These are phyloP conservation scores for Caenorhabditis sulstoni DNA, from an alignment of 2,888 invertebrate species.

Conservation along the genomic window DNA sequence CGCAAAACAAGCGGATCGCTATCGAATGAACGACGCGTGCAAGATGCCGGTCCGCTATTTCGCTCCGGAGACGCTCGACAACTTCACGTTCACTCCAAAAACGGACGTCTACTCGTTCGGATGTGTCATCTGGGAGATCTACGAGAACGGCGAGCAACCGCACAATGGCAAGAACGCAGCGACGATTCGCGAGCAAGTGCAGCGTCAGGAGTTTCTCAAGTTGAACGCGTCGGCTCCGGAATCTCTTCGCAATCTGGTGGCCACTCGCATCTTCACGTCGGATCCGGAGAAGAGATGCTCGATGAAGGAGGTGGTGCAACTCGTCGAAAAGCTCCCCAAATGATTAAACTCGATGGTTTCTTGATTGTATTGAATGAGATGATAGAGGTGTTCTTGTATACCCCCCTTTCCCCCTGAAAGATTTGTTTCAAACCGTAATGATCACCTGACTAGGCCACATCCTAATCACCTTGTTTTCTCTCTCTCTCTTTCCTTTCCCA, in stretches of 20 bases:
- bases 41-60: constrained; percentile 49
- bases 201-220: constrained; percentile 46
- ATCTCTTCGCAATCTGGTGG: constrained; percentile 25
- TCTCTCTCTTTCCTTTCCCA: too few relatives aligned
- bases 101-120: constrained; percentile 60
- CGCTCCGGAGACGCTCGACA: constrained; percentile 55
- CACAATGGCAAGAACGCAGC: constrained; percentile 54
- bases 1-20: constrained; percentile 30
- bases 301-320: constrained; percentile 36
- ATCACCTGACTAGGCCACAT: too few relatives aligned
- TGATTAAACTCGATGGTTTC: too few relatives aligned
- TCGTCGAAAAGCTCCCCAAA: too few relatives aligned
- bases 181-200: constrained; percentile 36
- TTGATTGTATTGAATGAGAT: too few relatives aligned
- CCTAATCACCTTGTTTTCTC: too few relatives aligned
- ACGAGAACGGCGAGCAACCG: constrained; percentile 45
- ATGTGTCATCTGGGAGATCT: constrained; percentile 61
- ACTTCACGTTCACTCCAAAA: constrained; percentile 48
- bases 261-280: constrained; percentile 41
- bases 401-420: too few relatives aligned
- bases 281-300: constrained; percentile 56
- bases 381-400: too few relatives aligned
- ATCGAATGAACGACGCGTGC: constrained; percentile 42
- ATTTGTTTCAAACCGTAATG: too few relatives aligned
- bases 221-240: constrained; percentile 28